Percentiles rank a stretch among this genome's conserved stretches.
phyloP scores from a whole-genome alignment of 2,797 vertebrate species.

The Xiphorhynchus erythropygius region DNA sequence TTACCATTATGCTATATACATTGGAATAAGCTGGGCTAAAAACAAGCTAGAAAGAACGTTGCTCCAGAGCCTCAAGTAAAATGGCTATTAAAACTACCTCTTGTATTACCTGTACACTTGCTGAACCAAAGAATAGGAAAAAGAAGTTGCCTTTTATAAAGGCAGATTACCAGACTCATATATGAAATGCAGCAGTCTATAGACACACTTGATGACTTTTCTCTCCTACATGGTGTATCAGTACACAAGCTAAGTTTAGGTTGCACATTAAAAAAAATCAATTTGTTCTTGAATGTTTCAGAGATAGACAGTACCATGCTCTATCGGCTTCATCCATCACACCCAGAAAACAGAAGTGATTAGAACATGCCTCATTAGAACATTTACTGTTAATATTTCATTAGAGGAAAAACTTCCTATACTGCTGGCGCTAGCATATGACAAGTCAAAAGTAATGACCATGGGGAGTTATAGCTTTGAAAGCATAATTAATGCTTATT shows the following conservation, averaged over 20 bases:
- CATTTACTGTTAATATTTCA: not conserved
- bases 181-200: not conserved
- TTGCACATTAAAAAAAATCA: not conserved
- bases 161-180: not conserved
- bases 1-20: not conserved
- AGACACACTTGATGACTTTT: not conserved
- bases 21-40: not conserved
- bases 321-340: not conserved
- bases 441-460: not conserved
- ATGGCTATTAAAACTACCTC: not conserved
- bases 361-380: not conserved
- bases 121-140: not conserved
- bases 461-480: not conserved
- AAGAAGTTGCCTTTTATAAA: not conserved
- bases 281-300: not conserved
- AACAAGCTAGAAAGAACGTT: not conserved
- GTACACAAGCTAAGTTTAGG: not conserved
- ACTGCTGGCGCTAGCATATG: not conserved
- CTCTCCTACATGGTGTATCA: not conserved
- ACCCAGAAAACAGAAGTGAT: not conserved
- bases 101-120: not conserved
- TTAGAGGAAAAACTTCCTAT: not conserved
- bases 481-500: not conserved
- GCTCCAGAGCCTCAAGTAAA: not conserved
- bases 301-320: not conserved